Base-by-base conservation (phyloP, 1,140 invertebrate genomes). In the Gyrodactylus bullatarudis region DNA sequence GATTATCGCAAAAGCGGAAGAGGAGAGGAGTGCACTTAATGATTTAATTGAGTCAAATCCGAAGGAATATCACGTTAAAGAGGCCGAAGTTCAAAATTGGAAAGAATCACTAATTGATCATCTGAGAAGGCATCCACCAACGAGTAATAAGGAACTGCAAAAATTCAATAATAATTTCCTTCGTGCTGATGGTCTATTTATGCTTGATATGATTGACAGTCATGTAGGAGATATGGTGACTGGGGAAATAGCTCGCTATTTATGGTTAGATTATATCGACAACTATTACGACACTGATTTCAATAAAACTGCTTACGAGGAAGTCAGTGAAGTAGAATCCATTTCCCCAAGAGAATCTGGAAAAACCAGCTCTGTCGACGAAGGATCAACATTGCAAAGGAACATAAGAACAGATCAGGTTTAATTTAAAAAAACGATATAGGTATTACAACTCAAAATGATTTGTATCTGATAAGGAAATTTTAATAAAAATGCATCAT, bases 131-230 rank as follows among this genome's bases (percentile, higher is more conserved):
- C 24, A 24, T 21, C n/a, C 23, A 16, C 8, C 70, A 25, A 24
- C 70, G 22, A 23, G 24, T 25, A 26, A 71, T 24, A 24, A 8
- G 23, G 2, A 24, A 24, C 23, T 71, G 23, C 20, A 71, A 71
- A 24, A 25, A 24, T 76, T 76, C 68, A 54, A 69, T n/a, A 71
- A 74, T 23, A 24, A 27, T 1, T 76, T 75, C 54, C 54, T 76
- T 0, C 68, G 74, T 22, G 24, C 27, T 21, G 76, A 76, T 54
- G 76, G 76, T 8, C 69, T 76, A 20, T 73, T 76, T 72, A 27
- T 76, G 0, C 23, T 76, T 23, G 34, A 74, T 8, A 16, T 76
- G 26, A 70, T 76, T 23, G 73, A 73, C 25, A 25, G 75, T 23
- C 69, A 74, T n/a, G 71, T 74, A 0, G 74, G 74, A 21, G 75